A percentile compares a stretch with the other conserved stretches of the same genome.
phyloP scores from a whole-genome alignment of 2,797 vertebrate genomes.

The Sarcoramphus papa region DNA sequence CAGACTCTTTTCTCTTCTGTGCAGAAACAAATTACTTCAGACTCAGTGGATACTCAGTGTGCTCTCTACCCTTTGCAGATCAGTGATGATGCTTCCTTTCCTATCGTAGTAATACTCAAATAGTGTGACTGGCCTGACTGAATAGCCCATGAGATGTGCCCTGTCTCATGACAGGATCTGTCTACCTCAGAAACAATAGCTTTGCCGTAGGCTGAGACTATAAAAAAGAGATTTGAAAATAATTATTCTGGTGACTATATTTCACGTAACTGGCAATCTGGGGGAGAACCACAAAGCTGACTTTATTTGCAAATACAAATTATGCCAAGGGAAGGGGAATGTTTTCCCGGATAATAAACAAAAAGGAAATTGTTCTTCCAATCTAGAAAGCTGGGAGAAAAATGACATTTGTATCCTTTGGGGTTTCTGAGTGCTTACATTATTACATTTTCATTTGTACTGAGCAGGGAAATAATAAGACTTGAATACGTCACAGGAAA shows the following conservation, averaged over 20 bases:
- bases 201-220: not conserved
- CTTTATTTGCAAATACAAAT: not conserved
- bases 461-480: not conserved
- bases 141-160: not conserved
- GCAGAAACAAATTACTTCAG: not conserved
- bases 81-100: not conserved
- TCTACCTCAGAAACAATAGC: not conserved
- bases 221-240: not conserved
- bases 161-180: not conserved
- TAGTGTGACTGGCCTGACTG: not conserved
- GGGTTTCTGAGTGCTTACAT: not conserved
- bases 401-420: not conserved
- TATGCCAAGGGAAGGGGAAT: not conserved
- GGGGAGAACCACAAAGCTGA: not conserved
- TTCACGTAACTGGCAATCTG: not conserved
- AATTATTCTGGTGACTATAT: not conserved
- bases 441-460: not conserved
- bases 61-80: not conserved
- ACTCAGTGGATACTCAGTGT: too few relatives aligned
- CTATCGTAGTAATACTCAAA: not conserved
- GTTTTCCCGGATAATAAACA: constrained; percentile 1
- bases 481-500: not conserved
- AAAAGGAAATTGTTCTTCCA: not conserved
- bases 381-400: not conserved
- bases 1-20: not conserved